These are phyloP conservation scores for Aplocera efformata DNA, from an alignment of 2,888 invertebrate species.

Conservation along the genomic window DNA sequence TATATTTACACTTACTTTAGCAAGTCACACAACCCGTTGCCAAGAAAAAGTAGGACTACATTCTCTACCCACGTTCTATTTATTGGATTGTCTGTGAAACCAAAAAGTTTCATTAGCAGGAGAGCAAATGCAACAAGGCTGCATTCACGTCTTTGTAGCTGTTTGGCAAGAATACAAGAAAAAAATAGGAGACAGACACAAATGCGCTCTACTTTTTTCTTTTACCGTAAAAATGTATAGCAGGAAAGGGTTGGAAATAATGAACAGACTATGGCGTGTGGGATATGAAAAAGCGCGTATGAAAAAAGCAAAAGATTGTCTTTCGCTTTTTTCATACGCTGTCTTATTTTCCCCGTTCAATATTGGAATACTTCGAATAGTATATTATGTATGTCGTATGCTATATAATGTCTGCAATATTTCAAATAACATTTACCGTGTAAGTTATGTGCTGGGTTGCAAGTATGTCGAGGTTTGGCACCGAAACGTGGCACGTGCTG, in stretches of 20 bases:
- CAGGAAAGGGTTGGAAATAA: constrained; percentile 62
- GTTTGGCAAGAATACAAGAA: constrained; percentile 21
- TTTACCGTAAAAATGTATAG: constrained; percentile 48
- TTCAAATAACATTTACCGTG: constrained; percentile 17
- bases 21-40: neutral
- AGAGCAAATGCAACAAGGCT: constrained; percentile 27
- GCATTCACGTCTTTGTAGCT: constrained; percentile 22
- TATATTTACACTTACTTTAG: no score
- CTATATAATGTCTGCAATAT: constrained; percentile 18
- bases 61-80: constrained; percentile 11
- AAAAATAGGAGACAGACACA: constrained; percentile 45
- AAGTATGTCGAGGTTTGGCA: constrained; percentile 11
- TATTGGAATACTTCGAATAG: constrained; percentile 29
- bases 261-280: constrained; percentile 43
- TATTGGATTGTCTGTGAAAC: constrained; percentile 24
- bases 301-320: no score
- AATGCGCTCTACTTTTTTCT: constrained; percentile 57
- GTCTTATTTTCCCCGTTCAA: constrained; percentile 29
- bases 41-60: neutral
- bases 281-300: no score
- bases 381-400: constrained; percentile 11
- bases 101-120: constrained; percentile 31
- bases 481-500: constrained; percentile 6
- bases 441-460: constrained; percentile 16
- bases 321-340: constrained; percentile 24